These are phyloP conservation scores for Grammomys surdaster DNA, from an alignment of 2,113 vertebrate species.

Conservation along the genomic window DNA sequence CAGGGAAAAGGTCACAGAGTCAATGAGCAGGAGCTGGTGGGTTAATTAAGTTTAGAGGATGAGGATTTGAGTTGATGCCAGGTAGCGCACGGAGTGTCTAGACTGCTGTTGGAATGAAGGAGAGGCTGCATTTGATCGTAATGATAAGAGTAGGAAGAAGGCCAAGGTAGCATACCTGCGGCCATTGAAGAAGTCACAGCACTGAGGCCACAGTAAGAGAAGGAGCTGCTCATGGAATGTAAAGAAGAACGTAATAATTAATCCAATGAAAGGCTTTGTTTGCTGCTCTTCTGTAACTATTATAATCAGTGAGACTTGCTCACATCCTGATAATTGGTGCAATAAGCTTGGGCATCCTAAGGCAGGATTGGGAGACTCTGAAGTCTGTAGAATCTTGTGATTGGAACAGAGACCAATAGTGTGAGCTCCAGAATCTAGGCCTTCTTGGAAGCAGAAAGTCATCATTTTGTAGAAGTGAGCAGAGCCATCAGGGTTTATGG, in stretches of 20 bases:
- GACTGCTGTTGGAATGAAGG: neutral
- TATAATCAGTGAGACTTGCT: neutral
- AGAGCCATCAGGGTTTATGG: neutral
- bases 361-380: too few relatives aligned
- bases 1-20: neutral
- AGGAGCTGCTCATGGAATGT: neutral
- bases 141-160: neutral
- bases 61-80: neutral
- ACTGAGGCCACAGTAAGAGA: neutral
- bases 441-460: neutral
- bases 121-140: neutral
- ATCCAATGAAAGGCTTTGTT: neutral
- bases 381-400: neutral
- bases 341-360: neutral
- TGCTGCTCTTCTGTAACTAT: neutral
- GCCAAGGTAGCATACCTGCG: neutral
- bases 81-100: neutral
- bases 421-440: neutral
- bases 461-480: neutral
- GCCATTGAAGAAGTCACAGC: neutral
- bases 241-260: neutral
- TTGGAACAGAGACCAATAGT: neutral
- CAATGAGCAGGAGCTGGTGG: neutral
- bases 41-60: neutral
- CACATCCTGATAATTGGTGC: rapidly evolving